Evolutionary conservation across 2,888 invertebrate genomes (phyloP), one percentile per base, ranked within the genome.

Genomic region (Cheilosia impressa): DNA sequence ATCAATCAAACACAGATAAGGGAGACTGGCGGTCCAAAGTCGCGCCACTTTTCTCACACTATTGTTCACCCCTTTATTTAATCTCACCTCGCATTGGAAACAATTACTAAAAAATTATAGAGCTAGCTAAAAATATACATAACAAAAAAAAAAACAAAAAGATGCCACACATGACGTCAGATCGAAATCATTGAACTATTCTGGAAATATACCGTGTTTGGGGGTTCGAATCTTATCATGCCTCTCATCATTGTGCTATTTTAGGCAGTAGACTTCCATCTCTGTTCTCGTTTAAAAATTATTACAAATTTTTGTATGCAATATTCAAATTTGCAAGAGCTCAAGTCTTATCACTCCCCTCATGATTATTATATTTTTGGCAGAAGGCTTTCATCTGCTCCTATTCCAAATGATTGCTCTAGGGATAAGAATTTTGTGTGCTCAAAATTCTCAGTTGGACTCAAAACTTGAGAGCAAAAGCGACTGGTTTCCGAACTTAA

Each of bases 1-100:
- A 77, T 69, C 68, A 68, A 34, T 34, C 43, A 31, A 53, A 31
- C 43, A 53, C 50, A 53, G 79, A 83, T 83, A 75, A 65, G 52
- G 13, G 52, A 63, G 3, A 43, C 63, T 81, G 15, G 2, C 63
- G 53, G 63, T 63, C 77, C 34, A 68, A 58, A 43, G 76, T 76
- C 66, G 58, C 31, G 52, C 65, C 66, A 60, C 19, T 41, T 52
- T 52, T 38, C 38, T 38, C 38, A 38, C 17, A 45, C 17, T 60
- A 22, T 1, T 60, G 27, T 10, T 10, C 22, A 66, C n/a, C 19
- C n/a, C 55, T 57, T 34, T 55, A n/a, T 22, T 22, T n/a, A 19
- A 43, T 41, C 52, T 27, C 24, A 45, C 6, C 6, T 60, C 43
- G 58, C 15, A 43, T 17, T 31, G 6, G 6, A 60, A n/a, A 55